Percentiles rank a stretch among this genome's conserved stretches.
These are phyloP conservation scores for Monodelphis domestica DNA, from an alignment of 2,797 vertebrate genomes.

Conservation along the genomic window DNA sequence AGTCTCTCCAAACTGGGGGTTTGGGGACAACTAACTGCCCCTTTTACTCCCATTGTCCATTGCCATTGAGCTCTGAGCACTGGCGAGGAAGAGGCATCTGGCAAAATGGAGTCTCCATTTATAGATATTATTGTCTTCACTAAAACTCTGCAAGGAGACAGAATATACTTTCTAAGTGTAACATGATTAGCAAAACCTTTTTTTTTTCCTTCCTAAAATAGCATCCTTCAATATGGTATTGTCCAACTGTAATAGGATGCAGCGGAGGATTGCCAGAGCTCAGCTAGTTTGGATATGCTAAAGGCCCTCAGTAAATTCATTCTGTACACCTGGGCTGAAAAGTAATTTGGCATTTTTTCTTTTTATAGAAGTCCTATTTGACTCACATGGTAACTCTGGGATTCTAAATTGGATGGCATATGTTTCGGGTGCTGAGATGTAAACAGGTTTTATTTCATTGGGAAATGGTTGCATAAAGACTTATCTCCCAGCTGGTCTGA, in stretches of 20 bases:
- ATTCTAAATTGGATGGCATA: constrained; percentile 68
- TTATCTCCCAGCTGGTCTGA: constrained; percentile 54
- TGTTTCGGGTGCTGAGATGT: constrained; percentile 54
- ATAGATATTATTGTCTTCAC: constrained; percentile 20
- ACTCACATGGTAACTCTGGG: constrained; percentile 32
- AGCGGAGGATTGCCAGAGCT: background rate
- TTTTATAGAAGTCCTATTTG: constrained; percentile 46
- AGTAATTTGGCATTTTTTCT: background rate
- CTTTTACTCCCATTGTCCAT: background rate
- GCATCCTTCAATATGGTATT: constrained; percentile 39
- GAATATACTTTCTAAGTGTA: background rate
- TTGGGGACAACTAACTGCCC: background rate
- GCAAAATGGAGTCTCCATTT: background rate
- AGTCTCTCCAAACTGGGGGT: background rate
- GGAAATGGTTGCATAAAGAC: constrained; percentile 32
- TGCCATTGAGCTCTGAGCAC: background rate
- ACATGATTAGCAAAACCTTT: constrained; percentile 5
- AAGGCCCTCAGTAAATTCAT: background rate
- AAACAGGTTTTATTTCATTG: constrained; percentile 62
- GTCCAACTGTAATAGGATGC: constrained; percentile 22
- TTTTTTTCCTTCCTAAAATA: constrained; percentile 42
- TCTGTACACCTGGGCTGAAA: constrained; percentile 47
- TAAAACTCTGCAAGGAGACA: constrained; percentile 20
- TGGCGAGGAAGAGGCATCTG: background rate
- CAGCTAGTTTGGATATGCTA: background rate